Conservation (phyloP, 2,888 invertebrate species). For the Clepsis dumicolana region DNA sequence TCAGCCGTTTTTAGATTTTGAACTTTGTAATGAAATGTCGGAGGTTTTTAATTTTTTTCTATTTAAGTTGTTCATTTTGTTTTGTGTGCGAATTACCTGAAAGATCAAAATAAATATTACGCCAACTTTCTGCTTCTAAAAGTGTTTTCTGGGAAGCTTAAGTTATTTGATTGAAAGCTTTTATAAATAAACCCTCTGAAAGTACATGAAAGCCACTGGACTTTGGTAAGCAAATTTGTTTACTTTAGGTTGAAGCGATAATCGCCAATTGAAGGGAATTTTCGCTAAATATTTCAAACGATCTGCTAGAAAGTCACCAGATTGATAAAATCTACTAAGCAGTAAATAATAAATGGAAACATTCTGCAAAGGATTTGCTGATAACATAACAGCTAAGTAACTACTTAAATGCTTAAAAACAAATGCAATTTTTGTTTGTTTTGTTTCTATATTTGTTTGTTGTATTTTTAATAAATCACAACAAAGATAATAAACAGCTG, state of each 20-base stretch:
- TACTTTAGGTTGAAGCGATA: slow-evolving; percentile 6
- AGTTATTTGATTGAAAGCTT: slow-evolving; percentile 73
- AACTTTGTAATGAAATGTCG: no score
- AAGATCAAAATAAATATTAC: slow-evolving; percentile 54
- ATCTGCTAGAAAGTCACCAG: neutral
- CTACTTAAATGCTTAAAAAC: no score
- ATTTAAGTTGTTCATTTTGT: neutral
- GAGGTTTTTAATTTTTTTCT: neutral
- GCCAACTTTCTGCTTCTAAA: slow-evolving; percentile 70
- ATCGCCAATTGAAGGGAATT: neutral
- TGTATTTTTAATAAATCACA: no score
- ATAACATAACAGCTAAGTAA: no score
- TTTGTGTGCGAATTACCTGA: neutral
- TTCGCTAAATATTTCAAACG: neutral
- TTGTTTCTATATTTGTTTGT: no score
- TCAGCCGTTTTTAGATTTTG: no score
- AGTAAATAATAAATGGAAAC: neutral
- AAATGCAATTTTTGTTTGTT: no score
- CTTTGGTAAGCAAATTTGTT: slow-evolving; percentile 27
- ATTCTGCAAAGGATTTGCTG: neutral
- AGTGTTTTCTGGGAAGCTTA: slow-evolving; percentile 69
- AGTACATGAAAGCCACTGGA: slow-evolving; percentile 45
- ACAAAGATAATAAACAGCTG: no score
- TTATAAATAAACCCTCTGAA: slow-evolving; percentile 68
- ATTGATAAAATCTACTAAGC: neutral